These are phyloP conservation scores for Nothobranchius furzeri DNA, from an alignment of 2,113 vertebrate genomes.

Conservation along the genomic window DNA sequence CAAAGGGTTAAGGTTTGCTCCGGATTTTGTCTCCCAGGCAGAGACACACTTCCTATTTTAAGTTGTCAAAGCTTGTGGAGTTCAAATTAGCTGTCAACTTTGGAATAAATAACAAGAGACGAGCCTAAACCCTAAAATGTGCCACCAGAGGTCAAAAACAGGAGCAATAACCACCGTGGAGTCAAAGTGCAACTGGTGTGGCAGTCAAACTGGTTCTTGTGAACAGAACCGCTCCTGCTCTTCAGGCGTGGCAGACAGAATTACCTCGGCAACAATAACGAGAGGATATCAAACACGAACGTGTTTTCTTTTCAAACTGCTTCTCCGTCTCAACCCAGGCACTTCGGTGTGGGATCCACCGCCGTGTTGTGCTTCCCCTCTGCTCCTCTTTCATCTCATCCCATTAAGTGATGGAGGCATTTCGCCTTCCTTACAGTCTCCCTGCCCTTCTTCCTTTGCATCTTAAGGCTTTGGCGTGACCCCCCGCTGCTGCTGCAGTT, in stretches of 20 bases:
- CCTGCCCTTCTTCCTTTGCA: slow-evolving; percentile 27
- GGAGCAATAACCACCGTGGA: slow-evolving; percentile 7
- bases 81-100: slow-evolving; percentile 8
- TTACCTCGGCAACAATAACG: slow-evolving; percentile 5
- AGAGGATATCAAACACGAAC: background rate
- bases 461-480: slow-evolving; percentile 23
- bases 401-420: slow-evolving; percentile 35
- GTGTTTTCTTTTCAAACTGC: slow-evolving; percentile 10
- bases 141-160: slow-evolving; percentile 9
- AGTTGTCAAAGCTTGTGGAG: background rate
- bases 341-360: slow-evolving; percentile 60
- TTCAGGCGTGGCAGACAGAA: slow-evolving; percentile 15
- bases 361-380: slow-evolving; percentile 30
- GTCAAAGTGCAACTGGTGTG: slow-evolving; percentile 2
- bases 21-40: too few species aligned
- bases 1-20: too few species aligned
- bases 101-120: background rate
- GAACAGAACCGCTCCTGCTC: background rate
- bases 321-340: slow-evolving; percentile 50
- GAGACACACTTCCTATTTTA: too few species aligned
- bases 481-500: slow-evolving; percentile 23
- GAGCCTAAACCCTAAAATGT: background rate
- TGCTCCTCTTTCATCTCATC: slow-evolving; percentile 1
- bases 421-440: slow-evolving; percentile 25
- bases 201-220: slow-evolving; percentile 24